These are phyloP conservation scores for Alligator sinensis DNA, from an alignment of 2,113 vertebrate genomes.

Conservation along the genomic window DNA sequence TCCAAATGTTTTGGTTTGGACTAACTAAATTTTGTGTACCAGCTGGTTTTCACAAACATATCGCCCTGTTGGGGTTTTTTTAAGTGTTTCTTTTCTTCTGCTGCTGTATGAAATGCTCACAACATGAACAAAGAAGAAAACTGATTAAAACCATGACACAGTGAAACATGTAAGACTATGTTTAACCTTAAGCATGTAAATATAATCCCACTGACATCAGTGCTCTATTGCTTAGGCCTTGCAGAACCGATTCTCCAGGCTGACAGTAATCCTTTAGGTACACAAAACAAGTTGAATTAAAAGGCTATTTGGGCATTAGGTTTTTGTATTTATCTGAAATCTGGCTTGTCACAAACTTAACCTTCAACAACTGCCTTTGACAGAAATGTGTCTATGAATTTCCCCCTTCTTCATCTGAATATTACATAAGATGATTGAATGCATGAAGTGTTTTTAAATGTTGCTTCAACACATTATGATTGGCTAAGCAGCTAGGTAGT, in stretches of 20 bases:
- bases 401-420: background rate
- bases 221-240: background rate
- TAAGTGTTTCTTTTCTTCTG: background rate
- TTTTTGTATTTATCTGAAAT: background rate
- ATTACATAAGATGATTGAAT: slow-evolving; percentile 46
- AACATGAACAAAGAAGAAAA: background rate
- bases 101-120: background rate
- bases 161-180: background rate
- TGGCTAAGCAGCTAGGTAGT: slow-evolving; percentile 14
- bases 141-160: background rate
- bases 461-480: too few species aligned
- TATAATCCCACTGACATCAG: background rate
- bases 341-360: background rate
- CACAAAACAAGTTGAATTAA: background rate
- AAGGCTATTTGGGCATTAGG: background rate
- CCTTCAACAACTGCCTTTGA: background rate
- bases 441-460: background rate
- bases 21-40: background rate
- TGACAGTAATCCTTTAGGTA: background rate
- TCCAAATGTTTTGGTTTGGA: background rate
- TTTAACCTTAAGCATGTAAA: background rate
- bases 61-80: background rate
- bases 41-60: background rate
- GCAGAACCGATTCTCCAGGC: background rate
- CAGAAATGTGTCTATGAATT: background rate